phyloP scores from a whole-genome alignment of 1,140 invertebrate species.

The Ylistrum balloti region DNA sequence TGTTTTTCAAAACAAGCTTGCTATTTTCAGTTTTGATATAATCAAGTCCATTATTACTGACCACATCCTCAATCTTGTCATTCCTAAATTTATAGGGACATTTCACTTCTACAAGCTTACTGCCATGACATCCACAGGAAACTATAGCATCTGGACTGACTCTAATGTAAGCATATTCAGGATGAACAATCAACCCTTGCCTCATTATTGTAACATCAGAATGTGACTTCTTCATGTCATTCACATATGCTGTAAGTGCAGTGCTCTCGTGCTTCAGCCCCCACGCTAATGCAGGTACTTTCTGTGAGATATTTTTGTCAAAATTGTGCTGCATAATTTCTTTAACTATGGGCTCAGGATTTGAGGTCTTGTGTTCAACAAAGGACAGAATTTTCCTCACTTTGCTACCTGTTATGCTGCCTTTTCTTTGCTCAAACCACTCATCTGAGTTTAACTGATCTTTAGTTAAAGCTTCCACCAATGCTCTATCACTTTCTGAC shows the following conservation, averaged over 20 bases:
- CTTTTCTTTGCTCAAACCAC: constrained; percentile 45
- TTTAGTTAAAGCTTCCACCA: not conserved
- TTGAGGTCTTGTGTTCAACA: not conserved
- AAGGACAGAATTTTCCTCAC: not conserved
- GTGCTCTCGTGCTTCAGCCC: not conserved
- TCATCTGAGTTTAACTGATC: not conserved
- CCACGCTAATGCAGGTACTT: constrained; percentile 37
- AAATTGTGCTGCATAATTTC: constrained; percentile 22
- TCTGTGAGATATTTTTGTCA: not conserved
- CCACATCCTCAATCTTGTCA: not conserved
- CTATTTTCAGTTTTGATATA: not conserved
- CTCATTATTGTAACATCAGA: not conserved
- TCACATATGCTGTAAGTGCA: not conserved
- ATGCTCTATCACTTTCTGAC: not conserved
- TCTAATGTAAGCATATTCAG: constrained; percentile 17
- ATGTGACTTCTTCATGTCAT: not conserved
- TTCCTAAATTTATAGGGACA: constrained; percentile 36
- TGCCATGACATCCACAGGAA: constrained; percentile 43
- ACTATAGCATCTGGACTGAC: constrained; percentile 44
- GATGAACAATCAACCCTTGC: not conserved
- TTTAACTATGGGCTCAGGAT: not conserved
- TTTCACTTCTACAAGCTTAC: constrained; percentile 29
- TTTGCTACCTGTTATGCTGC: constrained; percentile 37
- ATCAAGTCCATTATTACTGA: not conserved
- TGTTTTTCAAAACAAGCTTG: not conserved